Evolutionary conservation across 2,113 vertebrate species (phyloP).

Genomic region (Merops nubicus): DNA sequence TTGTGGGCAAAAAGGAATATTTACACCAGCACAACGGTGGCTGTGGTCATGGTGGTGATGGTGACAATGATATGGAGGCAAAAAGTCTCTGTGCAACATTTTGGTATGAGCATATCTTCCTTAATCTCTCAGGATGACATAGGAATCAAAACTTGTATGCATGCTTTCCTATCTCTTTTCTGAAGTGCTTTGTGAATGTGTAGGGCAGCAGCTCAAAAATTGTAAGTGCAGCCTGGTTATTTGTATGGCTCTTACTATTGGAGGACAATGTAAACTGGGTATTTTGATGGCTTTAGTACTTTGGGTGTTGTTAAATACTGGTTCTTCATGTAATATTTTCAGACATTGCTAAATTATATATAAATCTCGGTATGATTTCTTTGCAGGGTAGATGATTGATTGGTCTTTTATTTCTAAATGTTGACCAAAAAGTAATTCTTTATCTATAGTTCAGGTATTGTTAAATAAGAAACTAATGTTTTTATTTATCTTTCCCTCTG

Average conservation of each 20-base stretch:
- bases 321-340: neutral
- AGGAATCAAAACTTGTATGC: neutral
- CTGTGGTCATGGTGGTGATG: neutral
- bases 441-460: neutral
- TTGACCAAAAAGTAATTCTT: neutral
- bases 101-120: neutral
- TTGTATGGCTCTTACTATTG: neutral
- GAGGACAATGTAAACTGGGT: neutral
- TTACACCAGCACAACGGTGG: neutral
- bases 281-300: neutral
- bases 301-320: neutral
- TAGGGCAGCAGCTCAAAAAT: neutral
- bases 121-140: neutral
- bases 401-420: neutral
- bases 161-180: neutral
- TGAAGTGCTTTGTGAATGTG: neutral
- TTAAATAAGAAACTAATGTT: conserved; percentile 24
- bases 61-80: neutral
- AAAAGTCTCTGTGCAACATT: neutral
- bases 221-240: neutral
- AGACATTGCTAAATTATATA: neutral
- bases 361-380: neutral
- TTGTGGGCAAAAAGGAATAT: neutral
- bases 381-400: neutral
- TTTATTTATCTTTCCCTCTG: conserved; percentile 19